Base-by-base conservation (phyloP, 2,797 vertebrate genomes). In the Percopsis omiscomaycus region DNA sequence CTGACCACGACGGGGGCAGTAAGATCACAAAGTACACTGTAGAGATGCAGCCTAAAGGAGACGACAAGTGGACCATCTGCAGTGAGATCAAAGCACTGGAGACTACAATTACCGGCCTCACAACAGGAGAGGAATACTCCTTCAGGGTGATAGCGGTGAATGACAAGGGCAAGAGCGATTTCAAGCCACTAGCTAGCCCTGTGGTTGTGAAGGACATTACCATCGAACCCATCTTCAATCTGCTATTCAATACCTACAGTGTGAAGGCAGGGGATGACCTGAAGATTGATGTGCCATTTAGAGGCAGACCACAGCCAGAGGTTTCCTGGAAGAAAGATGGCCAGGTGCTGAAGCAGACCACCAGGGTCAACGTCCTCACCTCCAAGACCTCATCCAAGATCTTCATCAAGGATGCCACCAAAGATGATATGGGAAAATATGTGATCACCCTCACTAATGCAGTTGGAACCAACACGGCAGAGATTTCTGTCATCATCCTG, bases 141-240 rank as follows among this genome's bases (percentile, higher is more conserved):
- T 99, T 99, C 86, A 94, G 95, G 84, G 94, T 99, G 53, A 90
- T 84, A 79, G 95, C 98, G 81, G 86, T 99, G 66, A 99, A 99
- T 89, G 98, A 98, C 82, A 98, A 98, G 89, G 98, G 98, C 80
- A 96, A 93, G 84, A 98, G 98, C 82, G 96, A 99, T 86, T 89
- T 95, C 55, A 96, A 96, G 85, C 92, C 93, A 80, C 91, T 99
- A 59, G 96, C 94, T 69, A 88, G 86, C 29, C 93, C 96, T 28
- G 94, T 99, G 58, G 74, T 96, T 69, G 95, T 96, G 77, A 96
- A 94, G 78, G 97, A 99, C 79, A 94, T 97, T 68, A 95, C 97
- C 77, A 89, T 95, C 79, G 90, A 94, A 67, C 98, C 98, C 48
- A 92, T 89, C 5, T 86, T 96, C 76, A 95, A 96, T 58, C 89